phyloP scores from a whole-genome alignment of 2,113 vertebrate species.

The Columbina picui region DNA sequence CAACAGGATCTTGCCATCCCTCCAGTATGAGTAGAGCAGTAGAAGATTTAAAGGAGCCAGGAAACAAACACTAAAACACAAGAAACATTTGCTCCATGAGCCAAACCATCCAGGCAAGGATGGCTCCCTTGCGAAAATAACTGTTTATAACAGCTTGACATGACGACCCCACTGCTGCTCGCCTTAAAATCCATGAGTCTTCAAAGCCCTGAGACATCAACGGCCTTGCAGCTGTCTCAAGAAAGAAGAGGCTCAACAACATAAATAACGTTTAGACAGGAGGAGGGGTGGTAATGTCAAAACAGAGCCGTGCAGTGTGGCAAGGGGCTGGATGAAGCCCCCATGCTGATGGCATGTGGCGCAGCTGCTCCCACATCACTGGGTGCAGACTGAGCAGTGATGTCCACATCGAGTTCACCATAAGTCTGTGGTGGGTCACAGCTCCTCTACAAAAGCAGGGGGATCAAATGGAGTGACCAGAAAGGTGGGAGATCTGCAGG shows the following conservation, averaged over 20 bases:
- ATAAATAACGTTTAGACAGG: not conserved
- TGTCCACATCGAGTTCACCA: accelerated
- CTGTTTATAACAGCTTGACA: not conserved
- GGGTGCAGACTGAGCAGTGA: not conserved
- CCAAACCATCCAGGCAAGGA: not conserved
- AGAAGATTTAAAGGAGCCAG: not conserved
- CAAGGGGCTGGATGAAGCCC: not conserved
- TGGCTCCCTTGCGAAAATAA: not conserved
- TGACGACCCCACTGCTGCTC: not conserved
- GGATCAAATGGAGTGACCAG: not conserved
- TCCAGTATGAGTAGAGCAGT: not conserved
- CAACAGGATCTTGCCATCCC: not conserved
- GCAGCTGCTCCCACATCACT: not conserved
- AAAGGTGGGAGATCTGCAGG: not conserved
- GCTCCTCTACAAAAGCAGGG: not conserved
- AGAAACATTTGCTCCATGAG: not conserved
- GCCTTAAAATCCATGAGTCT: not conserved
- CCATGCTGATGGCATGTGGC: accelerated
- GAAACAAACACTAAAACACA: not conserved
- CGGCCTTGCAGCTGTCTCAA: not conserved
- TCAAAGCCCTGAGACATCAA: not conserved
- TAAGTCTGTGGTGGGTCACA: not conserved
- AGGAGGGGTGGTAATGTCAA: not conserved
- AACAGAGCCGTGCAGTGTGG: not conserved
- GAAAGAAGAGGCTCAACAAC: not conserved